These are phyloP conservation scores for Drosophila kambysellisi DNA, from an alignment of 2,888 invertebrate genomes.

Conservation along the genomic window DNA sequence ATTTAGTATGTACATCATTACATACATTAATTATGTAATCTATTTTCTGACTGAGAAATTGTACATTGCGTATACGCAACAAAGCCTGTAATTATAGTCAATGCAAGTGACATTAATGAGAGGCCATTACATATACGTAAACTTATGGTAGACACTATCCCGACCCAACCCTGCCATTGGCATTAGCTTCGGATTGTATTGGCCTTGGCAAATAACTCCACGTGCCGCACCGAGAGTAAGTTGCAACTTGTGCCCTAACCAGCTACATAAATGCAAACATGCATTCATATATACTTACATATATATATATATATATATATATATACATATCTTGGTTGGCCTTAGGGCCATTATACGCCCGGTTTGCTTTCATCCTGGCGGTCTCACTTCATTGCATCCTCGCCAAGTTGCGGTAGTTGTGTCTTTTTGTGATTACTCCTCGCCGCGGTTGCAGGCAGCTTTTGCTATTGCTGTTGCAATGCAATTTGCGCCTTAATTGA, in stretches of 20 bases:
- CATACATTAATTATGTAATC: neutral
- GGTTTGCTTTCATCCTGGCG: slow-evolving; percentile 45
- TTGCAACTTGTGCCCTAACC: neutral
- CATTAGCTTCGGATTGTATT: neutral
- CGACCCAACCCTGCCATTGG: neutral
- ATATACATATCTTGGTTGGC: neutral
- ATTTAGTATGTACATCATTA: neutral
- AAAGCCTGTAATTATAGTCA: slow-evolving; percentile 30
- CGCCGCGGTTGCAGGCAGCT: slow-evolving; percentile 29
- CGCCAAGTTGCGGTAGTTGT: slow-evolving; percentile 61
- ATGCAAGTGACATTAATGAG: slow-evolving; percentile 43
- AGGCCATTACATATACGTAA: neutral
- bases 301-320: neutral
- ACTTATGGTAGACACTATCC: slow-evolving; percentile 5
- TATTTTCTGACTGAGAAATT: neutral
- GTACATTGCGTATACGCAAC: slow-evolving; percentile 61
- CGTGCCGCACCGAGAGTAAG: slow-evolving; percentile 48
- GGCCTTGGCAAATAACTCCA: slow-evolving; percentile 41
- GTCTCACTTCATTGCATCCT: slow-evolving; percentile 72
- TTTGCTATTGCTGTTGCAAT: slow-evolving; percentile 56
- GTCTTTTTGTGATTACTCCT: slow-evolving; percentile 42
- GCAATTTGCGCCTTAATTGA: slow-evolving; percentile 82
- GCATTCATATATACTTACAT: neutral
- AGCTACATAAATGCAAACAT: neutral
- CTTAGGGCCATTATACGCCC: slow-evolving; percentile 44